Base-by-base conservation (phyloP, 2,797 vertebrate species). In the Enteromius fasciolatus region DNA sequence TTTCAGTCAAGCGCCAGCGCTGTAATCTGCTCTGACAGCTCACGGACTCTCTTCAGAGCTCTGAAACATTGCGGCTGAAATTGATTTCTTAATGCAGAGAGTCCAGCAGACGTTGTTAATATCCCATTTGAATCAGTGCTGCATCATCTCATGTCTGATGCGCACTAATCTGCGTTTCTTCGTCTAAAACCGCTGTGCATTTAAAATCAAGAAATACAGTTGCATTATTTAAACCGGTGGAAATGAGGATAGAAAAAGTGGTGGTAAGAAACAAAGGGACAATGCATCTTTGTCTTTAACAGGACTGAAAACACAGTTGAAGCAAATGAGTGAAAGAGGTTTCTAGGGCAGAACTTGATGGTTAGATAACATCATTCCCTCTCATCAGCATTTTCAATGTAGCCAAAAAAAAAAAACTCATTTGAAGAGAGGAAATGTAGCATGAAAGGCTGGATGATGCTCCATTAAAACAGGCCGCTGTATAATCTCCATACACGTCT, bases 71-170 rank as follows among this genome's bases (percentile, higher is more conserved):
- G 79, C 76, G 82, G 80, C 61, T 75, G 46, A 88, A 90, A 90
- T 87, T 87, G 86, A 90, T 89, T 88, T 81, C 84, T 87, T 81
- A 81, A 86, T 82, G 83, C 82, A 79, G 78, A 73, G 79, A 79
- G 76, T 78, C 87, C 69, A 77, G 77, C 84, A 74, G 82, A 48
- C 86, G 81, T 87, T 83, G 83, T 85, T 87, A 87, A 88, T 84
- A 84, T 88, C 84, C 86, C 86, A 87, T 87, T 85, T 87, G 76
- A 87, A 87, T 87, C 86, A 86, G 86, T 87, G 85, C 87, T 86
- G 84, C 80, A 84, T 86, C 83, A 87, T 83, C 84, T 83, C 59
- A 57, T 85, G 69, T 87, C 70, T 84, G 48, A 72, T 20, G 77
- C 66, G 36, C 73, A n/a, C 69, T 54, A 63, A 76, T 82, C 85